Conservation (phyloP, 2,113 vertebrate species). For the Menura novaehollandiae region DNA sequence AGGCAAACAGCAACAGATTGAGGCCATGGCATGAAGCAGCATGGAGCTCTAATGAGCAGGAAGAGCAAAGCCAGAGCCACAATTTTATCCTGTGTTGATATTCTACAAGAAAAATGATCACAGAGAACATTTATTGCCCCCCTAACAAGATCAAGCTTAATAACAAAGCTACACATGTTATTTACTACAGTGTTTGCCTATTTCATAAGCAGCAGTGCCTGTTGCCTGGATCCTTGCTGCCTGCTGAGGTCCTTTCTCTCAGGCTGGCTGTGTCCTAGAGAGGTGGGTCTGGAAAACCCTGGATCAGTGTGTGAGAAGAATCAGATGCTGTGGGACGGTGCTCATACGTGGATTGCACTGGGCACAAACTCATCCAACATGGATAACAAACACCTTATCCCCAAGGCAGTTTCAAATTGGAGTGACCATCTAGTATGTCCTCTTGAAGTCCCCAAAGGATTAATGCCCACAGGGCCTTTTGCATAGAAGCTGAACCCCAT, state of each 20-base stretch:
- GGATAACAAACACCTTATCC: background rate
- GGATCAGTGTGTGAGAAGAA: background rate
- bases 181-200: constrained; percentile 37
- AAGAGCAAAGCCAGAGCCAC: constrained; percentile 54
- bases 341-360: background rate
- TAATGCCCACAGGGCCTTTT: background rate
- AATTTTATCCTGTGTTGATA: constrained; percentile 55
- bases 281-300: background rate
- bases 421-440: background rate
- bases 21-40: constrained; percentile 38
- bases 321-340: background rate
- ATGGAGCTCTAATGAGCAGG: constrained; percentile 13
- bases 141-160: constrained; percentile 33
- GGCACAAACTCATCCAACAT: background rate
- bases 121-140: constrained; percentile 46
- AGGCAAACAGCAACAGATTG: constrained; percentile 49
- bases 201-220: constrained; percentile 23
- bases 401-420: background rate
- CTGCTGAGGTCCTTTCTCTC: background rate
- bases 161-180: constrained; percentile 44
- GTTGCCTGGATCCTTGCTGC: background rate
- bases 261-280: background rate
- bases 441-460: background rate
- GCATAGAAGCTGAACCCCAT: background rate
- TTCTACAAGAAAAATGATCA: constrained; percentile 55